These are phyloP conservation scores for Chaetodon auriga DNA, from an alignment of 2,113 vertebrate genomes.

Conservation along the genomic window DNA sequence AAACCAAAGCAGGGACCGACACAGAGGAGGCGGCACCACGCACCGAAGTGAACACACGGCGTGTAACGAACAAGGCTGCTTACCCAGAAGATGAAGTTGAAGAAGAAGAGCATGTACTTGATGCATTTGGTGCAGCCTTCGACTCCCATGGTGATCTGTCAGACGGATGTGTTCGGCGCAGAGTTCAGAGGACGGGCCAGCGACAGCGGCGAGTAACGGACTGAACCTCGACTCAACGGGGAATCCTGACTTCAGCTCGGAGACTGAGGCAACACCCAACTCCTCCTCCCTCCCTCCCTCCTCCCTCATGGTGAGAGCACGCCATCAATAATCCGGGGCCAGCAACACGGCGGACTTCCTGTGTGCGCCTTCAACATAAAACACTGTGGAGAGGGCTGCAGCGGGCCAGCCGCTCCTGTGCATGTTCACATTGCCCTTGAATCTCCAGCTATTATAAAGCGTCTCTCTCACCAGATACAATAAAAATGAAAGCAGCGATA, in stretches of 20 bases:
- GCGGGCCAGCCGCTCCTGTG: no score
- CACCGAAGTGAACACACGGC: not conserved
- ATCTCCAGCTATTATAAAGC: no score
- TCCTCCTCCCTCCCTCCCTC: constrained; percentile 41
- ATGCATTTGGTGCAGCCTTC: constrained; percentile 97
- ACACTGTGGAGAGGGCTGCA: no score
- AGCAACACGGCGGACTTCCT: no score
- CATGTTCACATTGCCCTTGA: no score
- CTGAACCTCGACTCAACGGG: not conserved
- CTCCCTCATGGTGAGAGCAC: not conserved
- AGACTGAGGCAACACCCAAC: constrained; percentile 81
- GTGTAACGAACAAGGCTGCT: constrained; percentile 49
- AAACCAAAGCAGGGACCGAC: not conserved
- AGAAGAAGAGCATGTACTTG: constrained; percentile 96
- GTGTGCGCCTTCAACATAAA: no score
- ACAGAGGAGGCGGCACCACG: constrained; percentile 19
- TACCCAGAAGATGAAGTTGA: constrained; percentile 98
- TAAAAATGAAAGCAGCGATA: no score
- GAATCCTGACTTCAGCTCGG: not conserved
- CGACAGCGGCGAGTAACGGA: not conserved
- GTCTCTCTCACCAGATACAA: no score
- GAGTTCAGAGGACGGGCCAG: not conserved
- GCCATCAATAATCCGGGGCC: not conserved
- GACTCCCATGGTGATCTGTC: constrained; percentile 88
- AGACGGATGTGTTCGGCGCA: not conserved